Evolutionary conservation across 1,140 invertebrate species (phyloP).

Genomic region (Coboldia fuscipes): DNA sequence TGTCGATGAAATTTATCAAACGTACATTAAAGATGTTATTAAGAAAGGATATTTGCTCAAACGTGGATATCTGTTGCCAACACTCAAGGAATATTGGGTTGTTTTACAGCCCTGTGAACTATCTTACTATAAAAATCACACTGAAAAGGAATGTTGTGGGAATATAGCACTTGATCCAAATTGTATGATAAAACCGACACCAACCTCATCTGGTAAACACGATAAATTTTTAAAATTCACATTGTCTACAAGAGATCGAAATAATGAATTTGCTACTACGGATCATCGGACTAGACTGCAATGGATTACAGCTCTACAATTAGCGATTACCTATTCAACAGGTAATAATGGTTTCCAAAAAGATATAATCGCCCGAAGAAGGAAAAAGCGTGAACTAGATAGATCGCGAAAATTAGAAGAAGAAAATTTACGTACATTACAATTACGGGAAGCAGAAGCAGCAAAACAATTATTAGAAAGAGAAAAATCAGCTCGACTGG

Average conservation of each 20-base stretch:
- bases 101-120: constrained; percentile 49
- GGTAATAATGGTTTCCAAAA: constrained; percentile 42
- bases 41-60: constrained; percentile 59
- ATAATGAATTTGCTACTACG: constrained; percentile 41
- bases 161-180: constrained; percentile 36
- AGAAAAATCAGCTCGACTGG: constrained; percentile 39
- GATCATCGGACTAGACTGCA: constrained; percentile 45
- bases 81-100: constrained; percentile 59
- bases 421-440: constrained; percentile 9
- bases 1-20: constrained; percentile 50
- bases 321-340: constrained; percentile 39
- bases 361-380: constrained; percentile 26
- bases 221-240: constrained; percentile 29
- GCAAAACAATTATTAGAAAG: constrained; percentile 32
- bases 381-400: constrained; percentile 32
- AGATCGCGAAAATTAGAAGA: constrained; percentile 30
- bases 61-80: constrained; percentile 48
- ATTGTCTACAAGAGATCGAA: constrained; percentile 39
- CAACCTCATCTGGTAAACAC: constrained; percentile 26
- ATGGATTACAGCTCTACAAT: constrained; percentile 45
- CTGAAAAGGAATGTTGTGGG: constrained; percentile 47
- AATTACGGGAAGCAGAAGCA: constrained; percentile 19
- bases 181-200: constrained; percentile 37
- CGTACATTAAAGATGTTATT: constrained; percentile 59
- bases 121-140: constrained; percentile 48